Evolutionary conservation across 2,888 invertebrate species (phyloP).

Genomic region (Acronicta psi): DNA sequence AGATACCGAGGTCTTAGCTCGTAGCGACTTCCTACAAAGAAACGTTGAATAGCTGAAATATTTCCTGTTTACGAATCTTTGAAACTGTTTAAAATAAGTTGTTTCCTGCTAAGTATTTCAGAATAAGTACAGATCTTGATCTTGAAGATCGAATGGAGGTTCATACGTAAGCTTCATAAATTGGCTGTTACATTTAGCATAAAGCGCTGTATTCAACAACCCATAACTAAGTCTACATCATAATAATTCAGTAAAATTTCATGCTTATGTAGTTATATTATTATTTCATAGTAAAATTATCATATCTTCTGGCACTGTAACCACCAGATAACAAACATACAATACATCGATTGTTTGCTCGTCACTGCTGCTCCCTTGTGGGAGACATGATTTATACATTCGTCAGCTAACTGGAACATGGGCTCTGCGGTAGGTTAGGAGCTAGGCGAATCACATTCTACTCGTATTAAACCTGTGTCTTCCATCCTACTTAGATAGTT

Average conservation of each 20-base stretch:
- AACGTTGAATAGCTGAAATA: not conserved
- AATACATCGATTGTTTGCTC: slow-evolving; percentile 18
- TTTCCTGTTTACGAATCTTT: slow-evolving; percentile 15
- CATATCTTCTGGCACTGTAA: not conserved
- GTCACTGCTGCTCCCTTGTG: slow-evolving; percentile 2
- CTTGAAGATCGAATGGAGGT: too few species aligned
- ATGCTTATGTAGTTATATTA: too few species aligned
- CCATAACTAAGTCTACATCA: too few species aligned
- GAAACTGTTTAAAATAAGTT: not conserved
- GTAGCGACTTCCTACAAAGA: slow-evolving; percentile 9
- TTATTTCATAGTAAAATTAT: slow-evolving; percentile 10
- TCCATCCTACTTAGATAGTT: too few species aligned
- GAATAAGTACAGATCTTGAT: not conserved
- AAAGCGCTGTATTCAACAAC: too few species aligned
- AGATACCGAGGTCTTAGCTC: slow-evolving; percentile 3
- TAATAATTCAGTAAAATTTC: too few species aligned
- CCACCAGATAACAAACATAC: slow-evolving; percentile 2
- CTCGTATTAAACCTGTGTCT: too few species aligned
- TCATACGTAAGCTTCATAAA: too few species aligned
- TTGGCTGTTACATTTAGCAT: too few species aligned
- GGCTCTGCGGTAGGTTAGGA: not conserved
- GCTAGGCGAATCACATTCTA: too few species aligned
- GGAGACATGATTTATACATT: slow-evolving; percentile 4
- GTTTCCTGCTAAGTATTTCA: not conserved
- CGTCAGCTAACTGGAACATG: slow-evolving; percentile 5